phyloP scores from a whole-genome alignment of 1,140 invertebrate species.

The Coptotermes formosanus region DNA sequence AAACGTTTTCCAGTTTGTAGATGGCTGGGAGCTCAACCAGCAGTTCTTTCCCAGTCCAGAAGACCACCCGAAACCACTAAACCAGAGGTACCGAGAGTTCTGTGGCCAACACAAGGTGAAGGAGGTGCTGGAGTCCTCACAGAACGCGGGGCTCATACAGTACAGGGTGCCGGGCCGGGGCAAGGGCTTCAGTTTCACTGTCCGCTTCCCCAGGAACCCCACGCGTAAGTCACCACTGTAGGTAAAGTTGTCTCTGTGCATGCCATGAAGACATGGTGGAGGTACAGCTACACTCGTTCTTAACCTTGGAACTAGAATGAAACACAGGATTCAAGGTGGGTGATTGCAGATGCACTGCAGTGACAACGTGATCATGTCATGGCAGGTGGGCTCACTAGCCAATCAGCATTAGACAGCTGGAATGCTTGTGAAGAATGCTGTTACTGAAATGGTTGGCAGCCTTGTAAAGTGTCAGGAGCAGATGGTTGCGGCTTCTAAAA shows the following conservation, averaged over 20 bases:
- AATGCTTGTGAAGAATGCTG: too few relatives aligned
- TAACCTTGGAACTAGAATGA: too few relatives aligned
- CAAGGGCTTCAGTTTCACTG: slow-evolving; percentile 75
- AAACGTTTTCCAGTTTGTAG: slow-evolving; percentile 66
- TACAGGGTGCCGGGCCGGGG: slow-evolving; percentile 71
- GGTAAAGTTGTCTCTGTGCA: background rate
- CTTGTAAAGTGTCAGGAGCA: too few relatives aligned
- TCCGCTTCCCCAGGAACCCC: slow-evolving; percentile 72
- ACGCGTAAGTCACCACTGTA: slow-evolving; percentile 66
- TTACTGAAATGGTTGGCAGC: too few relatives aligned
- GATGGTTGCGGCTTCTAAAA: too few relatives aligned
- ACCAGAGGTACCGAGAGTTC: slow-evolving; percentile 72
- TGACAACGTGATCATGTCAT: too few relatives aligned
- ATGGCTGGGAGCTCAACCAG: slow-evolving; percentile 89
- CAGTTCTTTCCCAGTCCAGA: slow-evolving; percentile 76
- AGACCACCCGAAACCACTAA: slow-evolving; percentile 65
- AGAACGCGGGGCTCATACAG: slow-evolving; percentile 83
- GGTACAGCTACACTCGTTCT: too few relatives aligned
- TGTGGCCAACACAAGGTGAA: slow-evolving; percentile 65
- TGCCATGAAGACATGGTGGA: too few relatives aligned
- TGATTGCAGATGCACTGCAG: too few relatives aligned
- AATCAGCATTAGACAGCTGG: too few relatives aligned
- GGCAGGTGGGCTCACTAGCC: too few relatives aligned
- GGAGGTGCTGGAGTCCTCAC: slow-evolving; percentile 65
- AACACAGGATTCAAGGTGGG: background rate